These are phyloP conservation scores for Graptemys geographica DNA, from an alignment of 2,797 vertebrate species.

Conservation along the genomic window DNA sequence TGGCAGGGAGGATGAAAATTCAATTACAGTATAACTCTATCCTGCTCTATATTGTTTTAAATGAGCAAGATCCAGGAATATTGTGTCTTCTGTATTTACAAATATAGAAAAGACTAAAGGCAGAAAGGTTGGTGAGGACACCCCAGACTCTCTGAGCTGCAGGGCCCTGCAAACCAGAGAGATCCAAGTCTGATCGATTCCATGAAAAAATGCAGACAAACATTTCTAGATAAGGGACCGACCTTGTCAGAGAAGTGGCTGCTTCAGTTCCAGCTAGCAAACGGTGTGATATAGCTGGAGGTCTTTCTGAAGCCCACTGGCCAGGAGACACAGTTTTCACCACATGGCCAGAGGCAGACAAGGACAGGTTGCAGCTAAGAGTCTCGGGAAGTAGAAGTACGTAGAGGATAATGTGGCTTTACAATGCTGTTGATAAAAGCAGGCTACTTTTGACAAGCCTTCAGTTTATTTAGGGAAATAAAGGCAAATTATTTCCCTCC, in stretches of 20 bases:
- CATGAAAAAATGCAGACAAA: neutral
- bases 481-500: neutral
- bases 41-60: neutral
- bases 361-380: neutral
- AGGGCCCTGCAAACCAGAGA: neutral
- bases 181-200: neutral
- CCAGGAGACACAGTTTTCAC: neutral
- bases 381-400: neutral
- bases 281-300: neutral
- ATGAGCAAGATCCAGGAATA: neutral
- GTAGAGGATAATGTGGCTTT: neutral
- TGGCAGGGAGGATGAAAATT: neutral
- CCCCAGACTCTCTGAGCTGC: neutral
- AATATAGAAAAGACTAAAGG: neutral
- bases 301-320: neutral
- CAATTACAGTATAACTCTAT: neutral
- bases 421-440: neutral
- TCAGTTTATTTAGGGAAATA: neutral
- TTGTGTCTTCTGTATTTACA: accelerated
- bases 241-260: neutral
- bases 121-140: neutral
- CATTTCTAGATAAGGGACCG: neutral
- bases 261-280: neutral
- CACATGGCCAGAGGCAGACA: neutral
- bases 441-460: neutral